Evolutionary conservation across 2,888 invertebrate genomes (phyloP).

Genomic region (Drosophila phalerata): DNA sequence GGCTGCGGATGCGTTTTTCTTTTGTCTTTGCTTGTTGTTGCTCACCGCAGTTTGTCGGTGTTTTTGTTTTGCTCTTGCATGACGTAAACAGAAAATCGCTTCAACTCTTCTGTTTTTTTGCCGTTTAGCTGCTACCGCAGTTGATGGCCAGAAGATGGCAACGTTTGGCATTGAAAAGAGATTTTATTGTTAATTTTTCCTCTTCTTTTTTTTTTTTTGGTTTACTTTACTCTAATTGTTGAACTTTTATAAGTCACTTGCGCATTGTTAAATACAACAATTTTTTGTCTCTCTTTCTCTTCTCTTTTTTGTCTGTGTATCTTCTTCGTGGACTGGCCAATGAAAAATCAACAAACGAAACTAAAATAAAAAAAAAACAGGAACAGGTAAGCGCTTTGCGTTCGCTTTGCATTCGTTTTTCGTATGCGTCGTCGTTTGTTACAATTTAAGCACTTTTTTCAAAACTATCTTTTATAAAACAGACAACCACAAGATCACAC

Average conservation of each 20-base stretch:
- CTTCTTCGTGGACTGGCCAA: slow-evolving; percentile 34
- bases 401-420: slow-evolving; percentile 66
- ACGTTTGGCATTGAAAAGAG: slow-evolving; percentile 72
- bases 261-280: slow-evolving; percentile 40
- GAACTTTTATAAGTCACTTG: slow-evolving; percentile 23
- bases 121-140: slow-evolving; percentile 33
- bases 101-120: slow-evolving; percentile 47
- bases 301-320: slow-evolving; percentile 8
- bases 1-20: slow-evolving; percentile 18
- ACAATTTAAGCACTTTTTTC: slow-evolving; percentile 77
- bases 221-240: slow-evolving; percentile 47
- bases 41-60: slow-evolving; percentile 54
- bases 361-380: slow-evolving; percentile 53
- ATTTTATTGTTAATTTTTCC: slow-evolving; percentile 40
- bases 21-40: slow-evolving; percentile 29
- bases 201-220: slow-evolving; percentile 14
- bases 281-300: slow-evolving; percentile 21
- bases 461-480: slow-evolving; percentile 71
- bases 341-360: slow-evolving; percentile 33
- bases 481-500: slow-evolving; percentile 25
- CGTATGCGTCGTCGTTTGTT: slow-evolving; percentile 68
- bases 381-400: slow-evolving; percentile 75
- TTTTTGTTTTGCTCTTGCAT: slow-evolving; percentile 77
- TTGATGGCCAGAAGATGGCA: slow-evolving; percentile 67
- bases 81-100: slow-evolving; percentile 73